These are phyloP conservation scores for Pseudolaguvia tuberculata DNA, from an alignment of 2,113 vertebrate species.

Conservation along the genomic window DNA sequence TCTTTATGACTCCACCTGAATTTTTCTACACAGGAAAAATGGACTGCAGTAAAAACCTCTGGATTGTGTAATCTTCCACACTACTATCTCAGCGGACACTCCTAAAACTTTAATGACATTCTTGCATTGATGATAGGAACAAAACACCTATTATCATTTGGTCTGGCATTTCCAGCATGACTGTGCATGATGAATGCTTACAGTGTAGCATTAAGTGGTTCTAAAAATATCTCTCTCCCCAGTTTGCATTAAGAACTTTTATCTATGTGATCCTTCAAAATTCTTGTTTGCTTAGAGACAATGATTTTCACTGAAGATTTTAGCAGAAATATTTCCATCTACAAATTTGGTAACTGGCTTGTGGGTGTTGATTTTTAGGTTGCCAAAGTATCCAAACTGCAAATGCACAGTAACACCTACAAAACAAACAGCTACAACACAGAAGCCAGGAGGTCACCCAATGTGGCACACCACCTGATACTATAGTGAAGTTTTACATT, in stretches of 20 bases:
- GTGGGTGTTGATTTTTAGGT: not conserved
- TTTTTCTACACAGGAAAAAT: not conserved
- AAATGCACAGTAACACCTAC: not conserved
- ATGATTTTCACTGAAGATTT: not conserved
- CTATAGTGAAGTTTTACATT: not conserved
- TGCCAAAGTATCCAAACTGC: not conserved
- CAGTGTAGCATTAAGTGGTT: not conserved
- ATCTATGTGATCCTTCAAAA: not conserved
- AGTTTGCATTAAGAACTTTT: not conserved
- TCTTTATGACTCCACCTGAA: too few species aligned
- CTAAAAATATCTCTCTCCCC: not conserved
- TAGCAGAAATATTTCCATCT: not conserved
- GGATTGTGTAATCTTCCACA: not conserved
- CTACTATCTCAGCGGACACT: not conserved
- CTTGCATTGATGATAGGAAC: not conserved
- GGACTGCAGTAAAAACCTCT: not conserved
- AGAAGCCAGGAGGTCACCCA: not conserved
- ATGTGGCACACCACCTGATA: not conserved
- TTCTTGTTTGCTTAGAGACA: not conserved
- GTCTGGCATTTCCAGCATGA: not conserved
- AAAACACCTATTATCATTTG: not conserved
- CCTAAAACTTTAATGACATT: not conserved
- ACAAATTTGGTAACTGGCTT: not conserved
- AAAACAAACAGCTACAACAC: not conserved
- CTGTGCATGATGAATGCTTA: not conserved